Percentiles rank a stretch among this genome's conserved stretches.
Evolutionary conservation across 2,797 vertebrate species (phyloP).

Genomic region (Thaleichthys pacificus): DNA sequence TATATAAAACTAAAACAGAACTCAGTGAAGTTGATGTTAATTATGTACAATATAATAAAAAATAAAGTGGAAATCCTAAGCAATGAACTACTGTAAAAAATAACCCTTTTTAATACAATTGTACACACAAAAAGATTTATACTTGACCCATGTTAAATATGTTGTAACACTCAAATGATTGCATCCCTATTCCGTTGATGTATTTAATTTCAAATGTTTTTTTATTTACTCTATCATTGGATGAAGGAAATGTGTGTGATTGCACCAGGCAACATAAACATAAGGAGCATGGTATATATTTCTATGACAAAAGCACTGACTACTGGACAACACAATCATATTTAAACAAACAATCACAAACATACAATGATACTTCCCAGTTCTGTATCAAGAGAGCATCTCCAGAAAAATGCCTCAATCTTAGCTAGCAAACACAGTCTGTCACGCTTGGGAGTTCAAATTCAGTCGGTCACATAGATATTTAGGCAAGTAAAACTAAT

Average conservation of each 20-base stretch:
- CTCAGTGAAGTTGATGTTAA: background rate
- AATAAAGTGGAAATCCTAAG: conserved; percentile 39
- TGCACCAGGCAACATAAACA: conserved; percentile 48
- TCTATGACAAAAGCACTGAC: conserved; percentile 1
- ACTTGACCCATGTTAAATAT: conserved; percentile 17
- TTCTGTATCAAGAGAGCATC: background rate
- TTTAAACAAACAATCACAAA: background rate
- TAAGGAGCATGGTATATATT: conserved; percentile 31
- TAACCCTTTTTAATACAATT: conserved; percentile 45
- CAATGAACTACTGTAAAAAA: conserved; percentile 57
- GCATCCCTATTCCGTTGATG: conserved; percentile 25
- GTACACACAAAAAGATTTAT: conserved; percentile 28
- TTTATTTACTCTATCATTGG: conserved; percentile 15
- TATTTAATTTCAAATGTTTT: conserved; percentile 14
- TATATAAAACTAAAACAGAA: background rate
- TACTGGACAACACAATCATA: background rate
- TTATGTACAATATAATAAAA: conserved; percentile 52
- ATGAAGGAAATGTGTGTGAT: conserved; percentile 30
- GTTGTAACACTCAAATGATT: conserved; percentile 23
- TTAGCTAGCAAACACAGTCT: background rate
- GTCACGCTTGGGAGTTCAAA: too few species aligned
- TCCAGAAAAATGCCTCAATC: background rate
- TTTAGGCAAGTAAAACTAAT: background rate
- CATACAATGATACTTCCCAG: background rate
- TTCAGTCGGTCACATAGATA: too few species aligned